These are phyloP conservation scores for Lagodon rhomboides DNA, from an alignment of 2,797 vertebrate genomes.

Conservation along the genomic window DNA sequence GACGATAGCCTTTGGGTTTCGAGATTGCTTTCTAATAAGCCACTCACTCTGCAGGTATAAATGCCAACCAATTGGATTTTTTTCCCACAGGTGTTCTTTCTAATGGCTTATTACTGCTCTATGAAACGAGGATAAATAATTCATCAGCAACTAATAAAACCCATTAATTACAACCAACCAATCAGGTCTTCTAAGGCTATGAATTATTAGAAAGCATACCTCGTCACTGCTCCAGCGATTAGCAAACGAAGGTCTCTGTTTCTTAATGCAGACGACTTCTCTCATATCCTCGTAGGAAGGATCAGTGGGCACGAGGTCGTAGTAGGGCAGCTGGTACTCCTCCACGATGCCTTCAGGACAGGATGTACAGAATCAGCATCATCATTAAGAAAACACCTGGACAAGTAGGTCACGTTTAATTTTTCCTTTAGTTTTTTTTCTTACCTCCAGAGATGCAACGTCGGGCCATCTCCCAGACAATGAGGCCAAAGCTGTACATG, in stretches of 20 bases:
- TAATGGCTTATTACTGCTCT: neutral
- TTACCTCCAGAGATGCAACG: slow-evolving; percentile 96
- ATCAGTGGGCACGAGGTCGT: slow-evolving; percentile 93
- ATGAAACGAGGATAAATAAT: neutral
- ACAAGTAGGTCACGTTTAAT: neutral
- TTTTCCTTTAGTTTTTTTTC: neutral
- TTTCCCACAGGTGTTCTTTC: slow-evolving; percentile 5
- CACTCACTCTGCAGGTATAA: neutral
- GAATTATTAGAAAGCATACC: slow-evolving; percentile 79
- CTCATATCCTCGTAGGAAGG: slow-evolving; percentile 98
- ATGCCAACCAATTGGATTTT: neutral
- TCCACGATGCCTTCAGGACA: slow-evolving; percentile 91
- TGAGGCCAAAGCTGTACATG: slow-evolving; percentile 99
- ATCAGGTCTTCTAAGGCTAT: neutral
- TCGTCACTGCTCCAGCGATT: slow-evolving; percentile 96
- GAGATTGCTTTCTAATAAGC: neutral
- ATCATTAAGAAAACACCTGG: slow-evolving; percentile 2
- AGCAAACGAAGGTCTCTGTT: slow-evolving; percentile 92
- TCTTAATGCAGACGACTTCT: slow-evolving; percentile 94
- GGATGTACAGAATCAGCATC: slow-evolving; percentile 3
- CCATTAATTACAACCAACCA: neutral
- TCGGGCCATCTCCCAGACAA: slow-evolving; percentile 95
- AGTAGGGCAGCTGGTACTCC: slow-evolving; percentile 96
- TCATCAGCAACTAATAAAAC: neutral
- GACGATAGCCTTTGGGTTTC: too few species aligned